Evolutionary conservation across 2,888 invertebrate species (phyloP), one percentile per base, ranked within the genome.

Genomic region (Scaptomyza caliginosa): DNA sequence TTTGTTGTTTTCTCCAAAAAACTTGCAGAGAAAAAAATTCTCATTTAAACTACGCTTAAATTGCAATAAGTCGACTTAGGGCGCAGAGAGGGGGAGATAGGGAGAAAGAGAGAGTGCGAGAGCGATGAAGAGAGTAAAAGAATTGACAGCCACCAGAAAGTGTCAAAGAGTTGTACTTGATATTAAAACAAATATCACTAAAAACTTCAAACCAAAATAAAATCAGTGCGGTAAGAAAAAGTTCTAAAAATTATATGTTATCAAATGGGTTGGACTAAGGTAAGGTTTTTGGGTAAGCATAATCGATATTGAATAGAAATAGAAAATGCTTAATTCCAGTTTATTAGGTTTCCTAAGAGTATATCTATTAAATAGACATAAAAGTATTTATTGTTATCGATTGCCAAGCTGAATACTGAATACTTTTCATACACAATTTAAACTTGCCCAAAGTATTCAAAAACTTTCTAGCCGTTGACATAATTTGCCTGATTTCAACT

Each of bases 41-140:
- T 67, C 84, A 70, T 81, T 81, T 81, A 84, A 81, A 81, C 84
- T 81, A 67, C 81, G 84, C 81, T 81, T 81, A 81, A 84, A 81
- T 77, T 81, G 81, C 76, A 77, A 81, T 78, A 81, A 83, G 74
- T 63, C 63, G 42, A 43, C 38, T n/a, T n/a, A n/a, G n/a, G n/a
- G n/a, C n/a, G n/a, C n/a, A n/a, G n/a, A n/a, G n/a, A n/a, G n/a
- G 23, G 23, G 40, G n/a, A 5, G 4, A n/a, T 4, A 23, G 1
- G 13, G 46, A 6, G 38, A 5, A 24, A 38, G 39, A 16, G 43
- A 26, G 34, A 43, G 13, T n/a, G n/a, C 7, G 4, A 39, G 16
- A 17, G 54, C 5, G 13, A 4, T 11, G 7, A 21, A 39, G 7
- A 21, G 39, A n/a, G n/a, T 3, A n/a, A 36, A 4, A 36, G 36